These are phyloP conservation scores for Abrostola tripartita DNA, from an alignment of 2,888 invertebrate genomes.

Conservation along the genomic window DNA sequence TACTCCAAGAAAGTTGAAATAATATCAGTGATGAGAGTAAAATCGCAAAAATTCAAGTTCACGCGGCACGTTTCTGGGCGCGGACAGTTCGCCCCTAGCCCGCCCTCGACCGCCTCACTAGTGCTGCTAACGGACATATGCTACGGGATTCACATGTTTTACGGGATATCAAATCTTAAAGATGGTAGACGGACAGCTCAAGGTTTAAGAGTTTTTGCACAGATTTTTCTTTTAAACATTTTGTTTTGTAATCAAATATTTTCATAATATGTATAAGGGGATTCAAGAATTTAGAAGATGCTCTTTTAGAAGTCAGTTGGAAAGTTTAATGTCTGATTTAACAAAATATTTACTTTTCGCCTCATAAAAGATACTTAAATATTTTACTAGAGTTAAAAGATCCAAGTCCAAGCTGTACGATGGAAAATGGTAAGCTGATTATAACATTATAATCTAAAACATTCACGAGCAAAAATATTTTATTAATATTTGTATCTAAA, in stretches of 20 bases:
- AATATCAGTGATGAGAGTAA: conserved; percentile 55
- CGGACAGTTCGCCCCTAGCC: conserved; percentile 25
- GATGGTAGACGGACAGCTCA: not conserved
- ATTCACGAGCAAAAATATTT: conserved; percentile 25
- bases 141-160: conserved; percentile 32
- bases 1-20: conserved; percentile 42
- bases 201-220: too few species aligned
- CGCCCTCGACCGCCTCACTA: conserved; percentile 27
- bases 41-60: conserved; percentile 63
- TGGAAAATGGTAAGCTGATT: conserved; percentile 20
- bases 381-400: not conserved
- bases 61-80: conserved; percentile 49
- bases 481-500: conserved; percentile 50
- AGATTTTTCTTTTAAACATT: too few species aligned
- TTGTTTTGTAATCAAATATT: too few species aligned
- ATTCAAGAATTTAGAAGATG: too few species aligned
- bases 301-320: too few species aligned
- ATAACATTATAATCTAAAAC: conserved; percentile 16
- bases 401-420: not conserved
- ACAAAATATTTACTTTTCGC: too few species aligned
- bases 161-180: conserved; percentile 14
- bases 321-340: too few species aligned
- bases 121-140: conserved; percentile 32
- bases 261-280: too few species aligned
- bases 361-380: not conserved